Conservation (phyloP, 2,797 vertebrate genomes). For the Urocyon cinereoargenteus region DNA sequence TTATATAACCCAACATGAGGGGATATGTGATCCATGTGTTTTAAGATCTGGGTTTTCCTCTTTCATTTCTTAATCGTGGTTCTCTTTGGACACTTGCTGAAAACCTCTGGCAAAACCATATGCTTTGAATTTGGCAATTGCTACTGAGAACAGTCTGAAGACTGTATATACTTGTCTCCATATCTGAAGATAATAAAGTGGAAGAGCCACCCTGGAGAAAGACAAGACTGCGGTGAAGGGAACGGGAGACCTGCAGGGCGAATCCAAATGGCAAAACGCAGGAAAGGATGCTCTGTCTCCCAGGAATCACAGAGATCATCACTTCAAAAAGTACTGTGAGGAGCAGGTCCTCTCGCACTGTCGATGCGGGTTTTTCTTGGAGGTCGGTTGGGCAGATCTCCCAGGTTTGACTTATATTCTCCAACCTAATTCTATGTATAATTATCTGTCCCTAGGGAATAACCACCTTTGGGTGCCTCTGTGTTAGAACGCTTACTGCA, state of each 20-base stretch:
- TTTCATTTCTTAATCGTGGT: background rate
- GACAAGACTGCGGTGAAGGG: background rate
- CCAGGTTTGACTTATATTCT: background rate
- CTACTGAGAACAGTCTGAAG: background rate
- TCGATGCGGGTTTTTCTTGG: fast-evolving
- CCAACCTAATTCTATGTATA: background rate
- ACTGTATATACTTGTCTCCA: background rate
- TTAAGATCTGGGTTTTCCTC: background rate
- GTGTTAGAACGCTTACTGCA: background rate
- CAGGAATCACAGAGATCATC: background rate
- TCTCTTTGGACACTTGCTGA: background rate
- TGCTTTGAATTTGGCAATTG: background rate
- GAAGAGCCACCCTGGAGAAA: background rate
- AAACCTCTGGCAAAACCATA: background rate
- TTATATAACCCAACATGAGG: background rate
- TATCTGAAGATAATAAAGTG: background rate
- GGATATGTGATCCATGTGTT: background rate
- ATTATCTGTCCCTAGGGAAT: no score
- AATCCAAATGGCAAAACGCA: background rate
- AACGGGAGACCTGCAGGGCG: background rate
- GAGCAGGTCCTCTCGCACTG: background rate
- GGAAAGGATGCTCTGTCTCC: background rate
- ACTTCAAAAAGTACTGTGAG: background rate
- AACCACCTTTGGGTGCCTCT: background rate
- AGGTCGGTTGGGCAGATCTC: background rate